Conservation (phyloP, 2,797 vertebrate genomes). For the Protonibea diacanthus region DNA sequence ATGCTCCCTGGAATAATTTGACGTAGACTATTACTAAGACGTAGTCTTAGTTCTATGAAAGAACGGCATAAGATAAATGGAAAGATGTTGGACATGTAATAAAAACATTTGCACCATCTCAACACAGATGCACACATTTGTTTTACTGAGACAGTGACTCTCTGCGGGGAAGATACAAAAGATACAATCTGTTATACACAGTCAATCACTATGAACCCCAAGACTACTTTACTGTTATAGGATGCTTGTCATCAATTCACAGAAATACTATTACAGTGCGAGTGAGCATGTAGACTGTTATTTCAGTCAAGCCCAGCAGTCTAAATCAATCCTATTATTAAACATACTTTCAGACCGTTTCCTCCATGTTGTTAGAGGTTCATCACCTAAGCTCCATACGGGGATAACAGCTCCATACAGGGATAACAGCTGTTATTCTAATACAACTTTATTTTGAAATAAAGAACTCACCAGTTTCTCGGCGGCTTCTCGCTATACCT, state of each 20-base stretch:
- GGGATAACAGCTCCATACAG: not conserved
- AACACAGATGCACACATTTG: no score
- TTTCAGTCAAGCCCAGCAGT: not conserved
- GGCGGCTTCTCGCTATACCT: not conserved
- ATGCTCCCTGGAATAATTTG: no score
- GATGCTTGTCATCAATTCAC: not conserved
- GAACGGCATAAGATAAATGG: no score
- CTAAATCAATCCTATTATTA: not conserved
- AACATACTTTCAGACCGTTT: not conserved
- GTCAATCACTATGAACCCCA: not conserved
- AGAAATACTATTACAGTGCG: not conserved
- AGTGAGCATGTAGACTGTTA: not conserved
- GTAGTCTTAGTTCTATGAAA: no score
- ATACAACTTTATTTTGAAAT: not conserved
- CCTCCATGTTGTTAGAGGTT: not conserved
- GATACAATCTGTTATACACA: not conserved
- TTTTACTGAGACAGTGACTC: not conserved
- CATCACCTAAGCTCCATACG: not conserved
- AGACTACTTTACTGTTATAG: not conserved
- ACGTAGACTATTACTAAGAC: no score
- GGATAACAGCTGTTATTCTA: not conserved
- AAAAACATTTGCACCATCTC: no score
- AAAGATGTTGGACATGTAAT: no score
- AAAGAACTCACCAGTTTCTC: conserved; percentile 57
- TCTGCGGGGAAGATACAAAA: not conserved